A percentile compares a stretch with the other conserved stretches of the same genome.
Evolutionary conservation across 2,797 vertebrate species (phyloP).

Genomic region (Halcyon leucocephala): DNA sequence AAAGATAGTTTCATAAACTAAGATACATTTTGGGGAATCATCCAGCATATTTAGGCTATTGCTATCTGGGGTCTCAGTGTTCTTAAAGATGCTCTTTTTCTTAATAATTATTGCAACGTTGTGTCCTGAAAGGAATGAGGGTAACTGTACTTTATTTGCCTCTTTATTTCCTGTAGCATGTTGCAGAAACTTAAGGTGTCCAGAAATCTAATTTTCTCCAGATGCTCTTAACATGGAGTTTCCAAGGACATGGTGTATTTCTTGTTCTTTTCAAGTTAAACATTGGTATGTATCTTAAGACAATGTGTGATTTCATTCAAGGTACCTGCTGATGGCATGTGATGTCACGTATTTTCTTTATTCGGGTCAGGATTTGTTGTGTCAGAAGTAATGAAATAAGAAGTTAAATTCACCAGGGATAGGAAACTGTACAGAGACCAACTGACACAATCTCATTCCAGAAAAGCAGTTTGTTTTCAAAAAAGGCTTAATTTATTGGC

Average conservation of each 20-base stretch:
- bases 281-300: neutral
- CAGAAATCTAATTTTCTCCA: neutral
- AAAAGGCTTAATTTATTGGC: neutral
- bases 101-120: neutral
- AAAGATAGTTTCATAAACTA: neutral
- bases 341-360: neutral
- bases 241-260: neutral
- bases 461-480: neutral
- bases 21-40: neutral
- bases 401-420: neutral
- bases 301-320: neutral
- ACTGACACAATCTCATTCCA: neutral
- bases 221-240: neutral
- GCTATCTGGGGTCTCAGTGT: neutral
- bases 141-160: neutral
- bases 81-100: neutral
- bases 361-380: neutral
- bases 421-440: neutral
- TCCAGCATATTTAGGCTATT: neutral
- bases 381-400: neutral
- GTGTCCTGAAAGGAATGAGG: neutral
- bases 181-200: neutral
- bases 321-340: neutral
- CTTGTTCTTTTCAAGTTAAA: neutral
- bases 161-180: neutral